These are phyloP conservation scores for Azemiops feae DNA, from an alignment of 2,113 vertebrate species.

Conservation along the genomic window DNA sequence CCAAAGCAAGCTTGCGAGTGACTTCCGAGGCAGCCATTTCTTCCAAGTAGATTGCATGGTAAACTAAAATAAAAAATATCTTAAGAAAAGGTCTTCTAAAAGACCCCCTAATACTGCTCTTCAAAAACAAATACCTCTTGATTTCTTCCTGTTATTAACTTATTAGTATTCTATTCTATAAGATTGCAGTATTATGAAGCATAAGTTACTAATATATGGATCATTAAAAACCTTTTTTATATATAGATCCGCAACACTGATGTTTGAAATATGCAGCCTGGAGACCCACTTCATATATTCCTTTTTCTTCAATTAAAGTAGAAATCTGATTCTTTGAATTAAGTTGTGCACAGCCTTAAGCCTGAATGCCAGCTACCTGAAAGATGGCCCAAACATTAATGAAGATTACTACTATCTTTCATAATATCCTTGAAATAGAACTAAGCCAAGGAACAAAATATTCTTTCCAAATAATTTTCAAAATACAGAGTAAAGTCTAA, in stretches of 20 bases:
- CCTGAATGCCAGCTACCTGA: neutral
- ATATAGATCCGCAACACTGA: neutral
- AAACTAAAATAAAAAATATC: constrained; percentile 72
- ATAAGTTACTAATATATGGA: neutral
- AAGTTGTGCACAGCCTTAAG: neutral
- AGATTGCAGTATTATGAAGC: neutral
- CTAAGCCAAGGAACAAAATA: neutral
- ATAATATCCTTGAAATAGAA: neutral
- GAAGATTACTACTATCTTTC: neutral
- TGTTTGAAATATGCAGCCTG: neutral
- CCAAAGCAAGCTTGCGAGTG: constrained; percentile 86
- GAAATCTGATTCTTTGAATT: neutral
- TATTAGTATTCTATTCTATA: neutral
- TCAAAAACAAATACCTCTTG: neutral
- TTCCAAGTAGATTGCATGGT: constrained; percentile 93
- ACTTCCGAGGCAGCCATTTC: constrained; percentile 90
- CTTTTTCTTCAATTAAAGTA: neutral
- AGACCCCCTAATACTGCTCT: neutral
- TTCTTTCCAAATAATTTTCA: neutral
- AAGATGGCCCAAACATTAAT: neutral
- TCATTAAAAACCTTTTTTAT: neutral
- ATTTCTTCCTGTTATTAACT: neutral
- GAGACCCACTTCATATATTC: neutral
- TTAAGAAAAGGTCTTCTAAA: neutral
- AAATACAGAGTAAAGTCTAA: neutral